These are phyloP conservation scores for Strix uralensis DNA, from an alignment of 2,113 vertebrate species.

Conservation along the genomic window DNA sequence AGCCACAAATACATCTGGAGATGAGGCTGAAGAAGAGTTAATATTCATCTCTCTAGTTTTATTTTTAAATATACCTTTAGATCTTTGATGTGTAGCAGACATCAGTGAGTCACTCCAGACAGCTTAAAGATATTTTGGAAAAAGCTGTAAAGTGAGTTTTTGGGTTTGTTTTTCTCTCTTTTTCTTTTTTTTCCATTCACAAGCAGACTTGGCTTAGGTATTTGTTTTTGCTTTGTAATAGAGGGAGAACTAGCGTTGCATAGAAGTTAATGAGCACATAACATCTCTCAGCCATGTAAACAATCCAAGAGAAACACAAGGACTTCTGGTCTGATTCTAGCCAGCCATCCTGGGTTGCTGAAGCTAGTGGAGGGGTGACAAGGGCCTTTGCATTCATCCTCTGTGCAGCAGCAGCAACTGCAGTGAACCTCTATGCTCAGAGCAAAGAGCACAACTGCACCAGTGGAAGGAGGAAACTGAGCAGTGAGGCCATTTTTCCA, in stretches of 20 bases:
- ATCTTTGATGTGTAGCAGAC: not conserved
- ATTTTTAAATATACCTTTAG: constrained; percentile 32
- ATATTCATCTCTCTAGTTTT: constrained; percentile 11
- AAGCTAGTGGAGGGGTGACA: not conserved
- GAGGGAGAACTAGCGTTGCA: not conserved
- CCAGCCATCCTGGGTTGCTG: not conserved
- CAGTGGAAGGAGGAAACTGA: not conserved
- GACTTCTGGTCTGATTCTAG: not conserved
- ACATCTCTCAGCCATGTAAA: not conserved
- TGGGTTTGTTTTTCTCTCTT: not conserved
- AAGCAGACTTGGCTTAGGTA: not conserved
- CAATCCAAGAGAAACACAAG: not conserved
- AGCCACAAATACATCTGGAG: constrained; percentile 42
- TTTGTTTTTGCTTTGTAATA: not conserved
- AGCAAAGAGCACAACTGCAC: not conserved
- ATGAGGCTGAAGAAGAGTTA: not conserved
- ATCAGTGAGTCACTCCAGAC: constrained; percentile 17
- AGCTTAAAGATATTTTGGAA: constrained; percentile 49
- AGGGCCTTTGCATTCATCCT: not conserved
- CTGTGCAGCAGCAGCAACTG: not conserved
- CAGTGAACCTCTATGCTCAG: not conserved
- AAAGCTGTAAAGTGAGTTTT: not conserved
- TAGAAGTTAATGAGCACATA: not conserved
- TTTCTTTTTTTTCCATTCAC: not conserved
- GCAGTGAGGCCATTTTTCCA: not conserved